Evolutionary conservation across 2,797 vertebrate genomes (phyloP), one percentile per base, ranked within the genome.

Genomic region (Percopsis omiscomaycus): DNA sequence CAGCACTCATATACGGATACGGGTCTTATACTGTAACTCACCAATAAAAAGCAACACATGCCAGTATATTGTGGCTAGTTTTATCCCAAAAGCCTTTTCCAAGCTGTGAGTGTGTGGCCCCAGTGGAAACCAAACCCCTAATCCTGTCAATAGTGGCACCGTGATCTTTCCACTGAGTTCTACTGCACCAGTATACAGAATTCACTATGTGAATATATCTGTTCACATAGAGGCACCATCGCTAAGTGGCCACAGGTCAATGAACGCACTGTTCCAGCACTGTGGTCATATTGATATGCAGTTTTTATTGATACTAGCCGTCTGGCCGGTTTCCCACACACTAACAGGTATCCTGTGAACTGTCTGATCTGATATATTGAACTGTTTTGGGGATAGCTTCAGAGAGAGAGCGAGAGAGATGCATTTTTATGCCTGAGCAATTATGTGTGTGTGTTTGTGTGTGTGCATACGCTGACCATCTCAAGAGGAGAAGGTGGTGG

Each of bases 331-430:
- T 64, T 77, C 61, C 71, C 77, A 69, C 58, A 68, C 76, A 61
- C 69, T 51, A 55, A 63, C 66, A 53, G 84, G 46, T 71, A 55
- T 74, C 74, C 75, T 59, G 66, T 75, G 69, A 65, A 72, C 75
- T 65, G 77, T 63, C 11, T 47, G 68, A 77, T 63, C 11, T 47
- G 68, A 77, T 57, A 73, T 82, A 88, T 86, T 78, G 87, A 90
- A 73, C 84, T 73, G 80, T 84, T 89, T 73, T 56, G 2, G 44
- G 45, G 68, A 83, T 73, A 68, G 65, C 74, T 87, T 77, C 77
- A 70, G 32, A 37, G 32, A n/a, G 46, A n/a, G 46, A 9, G 49
- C 3, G 49, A 3, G 8, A 22, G 50, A 51, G 22, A 16, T 51
- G 8, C 22, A 51, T 16, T 51, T 22, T 51, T 22, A 27, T 51